These are phyloP conservation scores for Andrena hattorfiana DNA, from an alignment of 2,888 invertebrate genomes.

Conservation along the genomic window DNA sequence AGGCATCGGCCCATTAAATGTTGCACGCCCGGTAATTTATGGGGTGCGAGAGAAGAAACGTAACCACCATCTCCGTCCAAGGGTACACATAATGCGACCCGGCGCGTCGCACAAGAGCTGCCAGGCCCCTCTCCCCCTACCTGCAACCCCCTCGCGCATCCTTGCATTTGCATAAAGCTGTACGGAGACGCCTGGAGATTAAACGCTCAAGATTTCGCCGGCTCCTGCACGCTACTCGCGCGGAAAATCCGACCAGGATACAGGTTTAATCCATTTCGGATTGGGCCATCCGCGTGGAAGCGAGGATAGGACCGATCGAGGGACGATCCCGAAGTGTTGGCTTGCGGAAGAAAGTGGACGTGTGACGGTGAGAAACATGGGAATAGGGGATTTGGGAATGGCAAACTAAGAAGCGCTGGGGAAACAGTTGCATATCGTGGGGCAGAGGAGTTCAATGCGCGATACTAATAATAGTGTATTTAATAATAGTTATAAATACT, in stretches of 20 bases:
- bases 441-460: no score
- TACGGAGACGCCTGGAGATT: slow-evolving; percentile 44
- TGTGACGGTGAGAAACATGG: no score
- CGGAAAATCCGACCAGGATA: slow-evolving; percentile 49
- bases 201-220: slow-evolving; percentile 51
- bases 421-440: no score
- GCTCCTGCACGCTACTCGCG: slow-evolving; percentile 45
- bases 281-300: slow-evolving; percentile 10
- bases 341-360: neutral
- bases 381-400: no score
- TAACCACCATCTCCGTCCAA: slow-evolving; percentile 50
- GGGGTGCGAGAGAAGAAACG: slow-evolving; percentile 68
- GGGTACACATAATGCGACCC: slow-evolving; percentile 49
- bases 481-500: no score
- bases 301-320: neutral
- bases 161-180: slow-evolving; percentile 72
- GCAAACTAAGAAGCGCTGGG: no score
- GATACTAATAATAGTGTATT: no score
- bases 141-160: slow-evolving; percentile 47
- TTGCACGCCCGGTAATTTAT: slow-evolving; percentile 71
- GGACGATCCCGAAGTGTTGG: neutral
- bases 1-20: slow-evolving; percentile 67
- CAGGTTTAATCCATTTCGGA: slow-evolving; percentile 23
- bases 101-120: slow-evolving; percentile 42
- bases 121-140: slow-evolving; percentile 7